Evolutionary conservation across 2,797 vertebrate genomes (phyloP), one percentile per base, ranked within the genome.

Genomic region (Percopsis omiscomaycus): DNA sequence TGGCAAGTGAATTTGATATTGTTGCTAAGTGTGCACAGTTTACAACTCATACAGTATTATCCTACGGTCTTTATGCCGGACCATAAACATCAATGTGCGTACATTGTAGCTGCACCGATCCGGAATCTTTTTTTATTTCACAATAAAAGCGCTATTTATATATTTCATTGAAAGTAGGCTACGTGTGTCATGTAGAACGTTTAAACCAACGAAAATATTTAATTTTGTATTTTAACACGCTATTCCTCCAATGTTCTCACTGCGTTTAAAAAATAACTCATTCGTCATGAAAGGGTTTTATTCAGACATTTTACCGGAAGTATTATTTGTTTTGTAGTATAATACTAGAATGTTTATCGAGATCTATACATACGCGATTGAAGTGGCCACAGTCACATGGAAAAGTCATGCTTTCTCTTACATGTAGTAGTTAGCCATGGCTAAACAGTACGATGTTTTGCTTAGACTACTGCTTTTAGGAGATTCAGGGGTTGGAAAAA

Each of bases 401-500:
- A 15, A 5, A 30, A 68, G 82, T 70, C 64, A 77, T 78, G 80
- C 44, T 62, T 3, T 56, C 5, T 10, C 3, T 22, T 12, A 0
- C 2, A 46, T 67, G 47, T 70, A 78, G 66, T 50, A 68, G 70
- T 54, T 59, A 48, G 86, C 77, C 89, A 97, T 97, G 96, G 95
- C 95, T 65, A 97, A 98, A 87, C 92, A 96, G 84, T 97, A 98
- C 90, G 95, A 98, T 75, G 89, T 98, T n/a, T 81, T 98, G 61
- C 94, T 96, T 89, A 88, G 95, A 78, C 64, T 98, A 78, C 90
- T 98, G 72, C 87, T 97, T 66, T 92, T 98, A 58, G 96, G 96
- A 57, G 96, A 98, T 85, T 96, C 96, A 0, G 96, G 96, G 4
- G 96, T 98, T 46, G 96, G 96, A 60, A 98, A 98, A 89, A 98